Evolutionary conservation across 1,140 invertebrate species (phyloP), one percentile per base, ranked within the genome.

Genomic region (Adelges cooleyi): DNA sequence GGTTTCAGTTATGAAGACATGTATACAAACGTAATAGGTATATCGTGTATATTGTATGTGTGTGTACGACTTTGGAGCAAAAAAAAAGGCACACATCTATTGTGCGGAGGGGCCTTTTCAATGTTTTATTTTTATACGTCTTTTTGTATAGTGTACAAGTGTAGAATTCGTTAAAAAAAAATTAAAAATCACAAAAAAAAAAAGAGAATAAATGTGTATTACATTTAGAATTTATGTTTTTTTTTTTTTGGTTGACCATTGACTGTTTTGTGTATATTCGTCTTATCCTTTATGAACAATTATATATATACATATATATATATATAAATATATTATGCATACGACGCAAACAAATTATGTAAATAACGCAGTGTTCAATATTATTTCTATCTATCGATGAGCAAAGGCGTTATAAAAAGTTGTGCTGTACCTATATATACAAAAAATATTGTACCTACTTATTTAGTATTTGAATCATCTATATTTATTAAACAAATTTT

Each of bases 61-160:
- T 44, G 56, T 62, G 11, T 22, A 48, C 40, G 42, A 46, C 33
- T 48, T 42, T 25, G 25, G 42, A 62, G 42, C 42, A 48, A 44
- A 42, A n/a, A n/a, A 59, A 27, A 62, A 59, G 8, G 54, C 56
- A 62, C 42, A 46, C 18, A 20, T 36, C 4, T 44, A 27, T 22
- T 62, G 56, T 62, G 25, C 56, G 56, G 56, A 62, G 56, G 56
- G 56, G 56, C 56, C 56, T 62, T 62, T 62, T 48, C 56, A 20
- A 46, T 48, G 42, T 46, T 62, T 62, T 62, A 62, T 62, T 62
- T 62, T 62, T 62, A 62, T 62, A 62, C 42, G 27, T 62, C 42
- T 62, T 62, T 62, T 48, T 62, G 56, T 62, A 62, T 62, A 62
- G 56, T 62, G 56, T 62, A 62, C 56, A 62, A 62, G 56, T 62